Evolutionary conservation across 2,113 vertebrate species (phyloP).

Genomic region (Passer montanus): DNA sequence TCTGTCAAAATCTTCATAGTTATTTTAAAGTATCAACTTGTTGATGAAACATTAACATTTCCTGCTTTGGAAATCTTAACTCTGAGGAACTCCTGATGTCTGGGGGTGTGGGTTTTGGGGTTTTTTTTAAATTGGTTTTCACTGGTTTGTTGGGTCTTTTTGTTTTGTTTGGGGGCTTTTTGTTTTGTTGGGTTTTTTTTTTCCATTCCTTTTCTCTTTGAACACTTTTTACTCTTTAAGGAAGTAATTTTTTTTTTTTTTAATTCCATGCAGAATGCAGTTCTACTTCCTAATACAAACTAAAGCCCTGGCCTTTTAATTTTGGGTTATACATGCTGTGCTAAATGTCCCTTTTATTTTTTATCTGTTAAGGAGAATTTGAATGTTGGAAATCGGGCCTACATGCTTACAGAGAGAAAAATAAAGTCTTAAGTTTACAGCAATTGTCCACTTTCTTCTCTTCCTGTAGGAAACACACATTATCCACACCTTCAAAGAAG

Average conservation of each 20-base stretch:
- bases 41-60: not conserved
- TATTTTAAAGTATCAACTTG: not conserved
- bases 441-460: not conserved
- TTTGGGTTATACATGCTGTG: not conserved
- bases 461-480: conserved; percentile 89
- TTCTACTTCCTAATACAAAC: not conserved
- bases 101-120: not conserved
- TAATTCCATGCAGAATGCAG: not conserved
- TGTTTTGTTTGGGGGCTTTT: not conserved
- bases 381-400: not conserved
- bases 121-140: not conserved
- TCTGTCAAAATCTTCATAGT: not conserved
- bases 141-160: not conserved
- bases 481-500: conserved; percentile 92
- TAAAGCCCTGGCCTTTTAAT: not conserved
- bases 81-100: not conserved
- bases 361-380: not conserved
- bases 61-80: not conserved
- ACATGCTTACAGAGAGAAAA: not conserved
- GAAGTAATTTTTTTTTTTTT: not conserved
- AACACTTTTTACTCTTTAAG: not conserved
- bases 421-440: not conserved
- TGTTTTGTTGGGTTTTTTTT: not conserved
- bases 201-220: no score
- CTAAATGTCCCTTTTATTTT: not conserved